Evolutionary conservation across 2,113 vertebrate species (phyloP).

Genomic region (Butorides virescens): DNA sequence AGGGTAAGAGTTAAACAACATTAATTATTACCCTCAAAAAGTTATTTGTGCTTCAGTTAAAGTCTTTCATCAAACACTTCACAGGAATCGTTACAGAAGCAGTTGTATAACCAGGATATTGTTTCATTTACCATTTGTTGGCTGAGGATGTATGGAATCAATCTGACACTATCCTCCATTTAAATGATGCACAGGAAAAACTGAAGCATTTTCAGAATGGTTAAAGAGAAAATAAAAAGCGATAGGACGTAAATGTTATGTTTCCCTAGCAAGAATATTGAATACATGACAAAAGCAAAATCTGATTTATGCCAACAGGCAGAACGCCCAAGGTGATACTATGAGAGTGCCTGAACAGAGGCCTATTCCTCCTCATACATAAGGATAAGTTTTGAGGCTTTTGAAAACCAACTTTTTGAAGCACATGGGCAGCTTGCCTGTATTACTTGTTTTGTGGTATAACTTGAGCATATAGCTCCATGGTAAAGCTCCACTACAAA

Average conservation of each 20-base stretch:
- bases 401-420: neutral
- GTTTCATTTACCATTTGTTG: neutral
- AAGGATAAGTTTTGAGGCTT: neutral
- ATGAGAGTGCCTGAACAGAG: neutral
- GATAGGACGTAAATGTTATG: neutral
- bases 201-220: neutral
- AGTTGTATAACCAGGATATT: neutral
- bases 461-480: neutral
- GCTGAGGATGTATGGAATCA: neutral
- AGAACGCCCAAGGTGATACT: neutral
- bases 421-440: neutral
- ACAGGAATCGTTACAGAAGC: neutral
- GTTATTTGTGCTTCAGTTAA: neutral
- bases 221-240: neutral
- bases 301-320: neutral
- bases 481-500: neutral
- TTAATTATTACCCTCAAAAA: neutral
- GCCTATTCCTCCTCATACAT: rapidly evolving
- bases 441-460: neutral
- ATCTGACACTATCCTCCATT: neutral
- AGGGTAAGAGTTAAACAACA: neutral
- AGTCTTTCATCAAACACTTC: neutral
- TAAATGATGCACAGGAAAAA: neutral
- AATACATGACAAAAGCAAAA: neutral
- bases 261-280: neutral